Evolutionary conservation across 2,797 vertebrate genomes (phyloP), one percentile per base, ranked within the genome.

Genomic region (Garrulus glandarius): DNA sequence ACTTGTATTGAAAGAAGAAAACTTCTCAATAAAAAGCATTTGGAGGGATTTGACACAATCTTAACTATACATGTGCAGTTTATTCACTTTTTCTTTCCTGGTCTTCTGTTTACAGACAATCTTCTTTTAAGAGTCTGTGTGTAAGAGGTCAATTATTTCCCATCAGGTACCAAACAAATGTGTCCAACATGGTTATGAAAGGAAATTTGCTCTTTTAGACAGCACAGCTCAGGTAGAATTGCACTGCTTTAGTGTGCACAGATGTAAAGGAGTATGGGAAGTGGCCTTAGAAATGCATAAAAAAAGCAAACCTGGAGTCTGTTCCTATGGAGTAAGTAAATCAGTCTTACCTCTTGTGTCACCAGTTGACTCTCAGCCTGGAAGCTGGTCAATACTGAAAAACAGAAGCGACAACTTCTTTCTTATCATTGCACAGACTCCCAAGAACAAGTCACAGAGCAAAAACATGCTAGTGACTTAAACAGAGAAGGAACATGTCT

Each of bases 271-370:
- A 4, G 14, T 60, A 9, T 69, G 53, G 21, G 24, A 75, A 72
- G 2, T 60, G n/a, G 43, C 47, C 7, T 37, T 34, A 71, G 8
- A 71, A 30, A 30, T 57, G 29, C 46, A 69, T 22, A 3, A n/a
- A 72, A 72, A 61, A 87, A 44, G 34, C 6, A 13, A 64, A 50
- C 32, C 36, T 46, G 50, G 37, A 60, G 23, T 74, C 65, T 74
- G 9, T 91, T 85, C 5, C n/a, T 72, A 24, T 30, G n/a, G 44
- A 65, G 64, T 47, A 75, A 64, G 64, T 61, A 92, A 95, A 85
- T 52, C 44, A 87, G 18, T 89, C 97, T 98, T 98, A 98, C 98
- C 95, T 95, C 96, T 95, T 63, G n/a, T 89, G 78, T 43, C 44
- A 91, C 59, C 92, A 96, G 75, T 23, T 81, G 86, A 64, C 67